Evolutionary conservation across 1,140 invertebrate genomes (phyloP), one percentile per base, ranked within the genome.

Genomic region (Physella acuta): DNA sequence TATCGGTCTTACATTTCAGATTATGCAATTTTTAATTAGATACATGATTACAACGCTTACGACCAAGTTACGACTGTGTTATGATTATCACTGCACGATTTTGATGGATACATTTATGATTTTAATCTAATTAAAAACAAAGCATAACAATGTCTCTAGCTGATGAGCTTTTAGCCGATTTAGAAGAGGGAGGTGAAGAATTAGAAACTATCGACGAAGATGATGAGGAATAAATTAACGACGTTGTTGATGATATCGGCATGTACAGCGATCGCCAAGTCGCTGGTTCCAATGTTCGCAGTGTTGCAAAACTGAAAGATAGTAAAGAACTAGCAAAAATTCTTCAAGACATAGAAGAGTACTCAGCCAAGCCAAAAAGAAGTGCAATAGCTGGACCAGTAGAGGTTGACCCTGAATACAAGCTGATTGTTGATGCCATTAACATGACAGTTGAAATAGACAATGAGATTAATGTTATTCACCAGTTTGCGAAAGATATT

Each of bases 401-500:
- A 51, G 95, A 98, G 85, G 90, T 92, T 14, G 94, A 98, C 88
- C 94, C 95, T 5, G 96, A 98, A 84, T 98, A 98, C 86, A 90
- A 93, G 75, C 85, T 98, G 3, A 98, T 99, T 81, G 95, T 98
- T 1, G 94, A 97, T 87, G 95, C 95, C 1, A 99, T 98, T 84
- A 95, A 95, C 81, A 90, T 96, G 68, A 94, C 94, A 65, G 94
- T 94, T 5, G 94, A 97, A 82, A 93, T 99, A 78, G 95, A 98
- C 83, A 92, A 93, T 86, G 97, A 99, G 90, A 93, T 98, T 86
- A 84, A 85, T 77, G 86, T 89, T 49, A 94, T 99, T 80, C 96
- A 99, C 87, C 94, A 98, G 87, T 99, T 97, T 87, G 91, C 93
- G 3, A 90, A 93, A 77, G 96, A 98, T 76, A 95, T 97, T 85